Base-by-base conservation (phyloP, 2,113 vertebrate species). In the Actenoides lindsayi region DNA sequence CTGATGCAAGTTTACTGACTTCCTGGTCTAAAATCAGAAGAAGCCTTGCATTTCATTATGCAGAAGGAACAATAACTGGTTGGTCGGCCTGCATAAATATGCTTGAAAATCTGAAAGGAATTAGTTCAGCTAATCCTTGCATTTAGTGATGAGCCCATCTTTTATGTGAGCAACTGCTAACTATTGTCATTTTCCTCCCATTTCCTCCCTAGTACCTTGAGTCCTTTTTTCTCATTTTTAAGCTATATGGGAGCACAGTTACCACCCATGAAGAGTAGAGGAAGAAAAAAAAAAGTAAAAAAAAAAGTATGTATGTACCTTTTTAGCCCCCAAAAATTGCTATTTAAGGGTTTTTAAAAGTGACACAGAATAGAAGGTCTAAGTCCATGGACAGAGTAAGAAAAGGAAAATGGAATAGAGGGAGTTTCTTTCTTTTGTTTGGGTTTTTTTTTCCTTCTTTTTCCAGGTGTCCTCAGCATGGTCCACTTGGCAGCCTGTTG, bases 161-260 rank as follows among this genome's bases (percentile, higher is more conserved):
- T 28, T 51, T 6, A 5, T 60, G 37, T 19, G 8, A 88, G 54
- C 37, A 84, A 21, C 63, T 71, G 77, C 64, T 78, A 42, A 80
- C 68, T 78, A 42, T 85, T 9, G 15, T 70, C 24, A 27, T 59
- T 89, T 82, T 2, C 6, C 37, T 39, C 9, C 10, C 67, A 80
- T 53, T 19, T 86, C 14, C 56, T 87, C 11, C 7, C 19, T 80
- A 24, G 74, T 87, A 42, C 70, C 86, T 78, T 73, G 21, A 83
- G 25, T 75, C 35, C n/a, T 86, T 93, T 83, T 37, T 88, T 50
- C n/a, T 91, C 9, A 15, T 90, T 80, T 95, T 87, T 77, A 77
- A 93, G 59, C 46, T 65, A 20, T 17, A 16, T 10, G 3, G 64
- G 31, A 93, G 8, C 37, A 48, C 67, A 56, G 44, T 56, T 74